Conservation (phyloP, 2,113 vertebrate species). For the Petromus typicus region DNA sequence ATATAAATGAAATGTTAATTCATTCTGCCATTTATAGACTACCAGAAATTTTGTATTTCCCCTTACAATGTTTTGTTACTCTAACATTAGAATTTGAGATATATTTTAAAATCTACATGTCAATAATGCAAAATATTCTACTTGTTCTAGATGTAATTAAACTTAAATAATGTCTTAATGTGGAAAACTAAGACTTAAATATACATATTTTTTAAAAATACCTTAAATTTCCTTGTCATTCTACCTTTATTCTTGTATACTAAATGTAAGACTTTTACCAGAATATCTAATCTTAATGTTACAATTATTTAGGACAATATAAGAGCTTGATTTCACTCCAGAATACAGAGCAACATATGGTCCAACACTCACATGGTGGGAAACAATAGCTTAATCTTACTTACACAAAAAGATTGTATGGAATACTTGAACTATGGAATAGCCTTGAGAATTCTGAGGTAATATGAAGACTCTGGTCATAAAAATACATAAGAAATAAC, state of each 20-base stretch:
- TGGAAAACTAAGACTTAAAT: background rate
- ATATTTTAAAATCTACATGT: background rate
- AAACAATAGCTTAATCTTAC: constrained; percentile 47
- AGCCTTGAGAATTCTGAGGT: background rate
- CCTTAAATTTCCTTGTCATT: background rate
- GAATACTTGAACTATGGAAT: background rate
- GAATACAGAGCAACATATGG: constrained; percentile 49
- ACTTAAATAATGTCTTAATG: background rate
- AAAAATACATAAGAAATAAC: background rate
- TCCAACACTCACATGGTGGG: constrained; percentile 25
- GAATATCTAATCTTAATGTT: constrained; percentile 46
- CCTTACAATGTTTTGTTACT: background rate
- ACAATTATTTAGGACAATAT: constrained; percentile 28
- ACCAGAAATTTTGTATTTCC: background rate
- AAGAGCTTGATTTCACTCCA: constrained; percentile 47
- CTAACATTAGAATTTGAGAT: background rate
- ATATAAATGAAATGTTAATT: constrained; percentile 32
- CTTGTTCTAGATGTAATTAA: background rate
- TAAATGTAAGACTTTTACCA: background rate
- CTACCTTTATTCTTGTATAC: background rate
- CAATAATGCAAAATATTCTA: constrained; percentile 25
- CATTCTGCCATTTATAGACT: constrained; percentile 15
- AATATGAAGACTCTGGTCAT: background rate
- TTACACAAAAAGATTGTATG: background rate
- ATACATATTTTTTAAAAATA: constrained; percentile 3